A percentile compares a stretch with the other conserved stretches of the same genome.
Conservation (phyloP, 2,888 invertebrate species). For the Thymelicus sylvestris region DNA sequence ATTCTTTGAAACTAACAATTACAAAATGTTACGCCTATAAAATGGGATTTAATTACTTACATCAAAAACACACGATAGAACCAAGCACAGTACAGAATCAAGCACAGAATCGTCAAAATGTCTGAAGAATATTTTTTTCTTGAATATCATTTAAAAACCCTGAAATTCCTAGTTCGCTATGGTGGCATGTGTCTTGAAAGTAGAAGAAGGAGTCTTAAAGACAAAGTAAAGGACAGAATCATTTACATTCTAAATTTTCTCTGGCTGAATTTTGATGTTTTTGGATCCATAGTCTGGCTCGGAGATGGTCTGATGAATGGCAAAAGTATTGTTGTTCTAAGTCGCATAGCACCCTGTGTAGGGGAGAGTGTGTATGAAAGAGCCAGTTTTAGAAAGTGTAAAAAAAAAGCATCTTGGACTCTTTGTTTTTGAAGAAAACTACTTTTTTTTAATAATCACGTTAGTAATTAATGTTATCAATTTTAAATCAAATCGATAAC, state of each 20-base stretch:
- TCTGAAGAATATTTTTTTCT: background rate
- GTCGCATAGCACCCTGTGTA: slow-evolving; percentile 56
- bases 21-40: background rate
- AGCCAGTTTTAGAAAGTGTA: too few relatives aligned
- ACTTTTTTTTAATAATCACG: too few relatives aligned
- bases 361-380: too few relatives aligned
- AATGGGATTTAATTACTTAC: background rate
- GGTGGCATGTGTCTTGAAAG: slow-evolving; percentile 53
- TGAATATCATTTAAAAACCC: slow-evolving; percentile 11
- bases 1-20: background rate
- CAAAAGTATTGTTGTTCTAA: slow-evolving; percentile 51
- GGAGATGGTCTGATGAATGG: slow-evolving; percentile 48
- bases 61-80: background rate
- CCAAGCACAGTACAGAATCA: background rate
- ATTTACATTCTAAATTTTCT: slow-evolving; percentile 54
- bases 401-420: too few relatives aligned
- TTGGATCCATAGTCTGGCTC: slow-evolving; percentile 54
- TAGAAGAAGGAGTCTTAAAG: slow-evolving; percentile 37
- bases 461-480: too few relatives aligned
- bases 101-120: background rate
- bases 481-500: too few relatives aligned
- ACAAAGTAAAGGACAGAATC: slow-evolving; percentile 42
- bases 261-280: slow-evolving; percentile 52
- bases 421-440: too few relatives aligned
- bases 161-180: slow-evolving; percentile 45